Base-by-base conservation (phyloP, 1,140 invertebrate genomes). In the Melitaea cinxia region DNA sequence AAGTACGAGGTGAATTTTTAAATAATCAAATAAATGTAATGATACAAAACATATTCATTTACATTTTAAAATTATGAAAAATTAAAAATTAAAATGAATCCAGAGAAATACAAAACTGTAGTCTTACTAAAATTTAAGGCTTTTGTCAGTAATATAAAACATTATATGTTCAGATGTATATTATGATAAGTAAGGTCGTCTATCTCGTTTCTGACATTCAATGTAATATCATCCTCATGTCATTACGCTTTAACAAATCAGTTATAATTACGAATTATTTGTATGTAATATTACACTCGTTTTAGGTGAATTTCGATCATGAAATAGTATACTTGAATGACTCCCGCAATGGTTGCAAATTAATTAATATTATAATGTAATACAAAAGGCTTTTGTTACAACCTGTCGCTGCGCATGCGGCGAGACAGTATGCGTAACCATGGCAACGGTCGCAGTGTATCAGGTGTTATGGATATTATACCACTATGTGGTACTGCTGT, bases 341-440 rank as follows among this genome's bases (percentile, higher is more conserved):
- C 49, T 52, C 45, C 66, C 37, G 62, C 55, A 45, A 56, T 37
- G 35, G 30, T 58, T 65, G 57, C 63, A 65, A 65, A 65, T 68
- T 54, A 68, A 69, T 69, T 69, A 65, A 65, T 65, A 56, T 65
- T 52, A 42, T 69, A 69, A 65, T 69, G 67, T 69, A 58, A 42
- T 54, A 61, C 58, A 61, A 61, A n/a, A 63, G 56, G 39, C 67
- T 69, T 68, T 69, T 69, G 67, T 65, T 65, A 69, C 67, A 69
- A 69, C 67, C 67, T 69, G 67, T 69, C 39, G 21, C 37, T 57
- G 61, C 50, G 30, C 37, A 57, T 47, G 56, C 49, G 37, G 67
- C 56, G 61, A 55, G 61, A 30, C 67, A 62, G 58, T 62, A 59
- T 65, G 61, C 60, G 67, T 69, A 69, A 69, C 67, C 62, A 69